Percentiles rank a stretch among this genome's conserved stretches.
Evolutionary conservation across 2,113 vertebrate genomes (phyloP).

Genomic region (Gobiocypris rarus): DNA sequence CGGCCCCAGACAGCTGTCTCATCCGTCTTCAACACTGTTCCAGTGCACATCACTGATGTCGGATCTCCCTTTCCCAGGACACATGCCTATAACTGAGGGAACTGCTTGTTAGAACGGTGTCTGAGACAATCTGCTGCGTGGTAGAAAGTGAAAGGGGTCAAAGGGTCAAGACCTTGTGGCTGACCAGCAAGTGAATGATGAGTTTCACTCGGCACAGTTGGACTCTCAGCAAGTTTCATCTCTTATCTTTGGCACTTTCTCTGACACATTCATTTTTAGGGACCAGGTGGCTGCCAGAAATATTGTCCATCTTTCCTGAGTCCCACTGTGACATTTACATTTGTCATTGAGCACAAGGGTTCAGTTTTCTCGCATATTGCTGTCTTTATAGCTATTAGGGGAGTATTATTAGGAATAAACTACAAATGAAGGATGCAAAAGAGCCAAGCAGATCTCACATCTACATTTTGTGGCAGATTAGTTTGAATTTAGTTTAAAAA

Average conservation of each 20-base stretch:
- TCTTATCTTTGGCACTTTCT: constrained; percentile 53
- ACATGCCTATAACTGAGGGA: neutral
- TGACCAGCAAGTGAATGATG: constrained; percentile 42
- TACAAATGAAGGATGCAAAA: neutral
- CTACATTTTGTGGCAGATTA: neutral
- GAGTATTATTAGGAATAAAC: neutral
- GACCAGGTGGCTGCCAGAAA: constrained; percentile 71
- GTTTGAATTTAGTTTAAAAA: neutral
- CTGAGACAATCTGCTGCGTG: constrained; percentile 56
- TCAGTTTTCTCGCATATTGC: neutral
- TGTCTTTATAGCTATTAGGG: neutral
- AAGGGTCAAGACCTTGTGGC: constrained; percentile 57
- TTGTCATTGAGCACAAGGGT: constrained; percentile 49
- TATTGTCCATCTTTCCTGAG: constrained; percentile 50
- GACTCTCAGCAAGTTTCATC: constrained; percentile 53
- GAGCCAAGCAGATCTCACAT: neutral
- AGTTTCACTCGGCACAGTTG: constrained; percentile 36
- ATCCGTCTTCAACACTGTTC: constrained; percentile 47
- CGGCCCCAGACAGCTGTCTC: constrained; percentile 59
- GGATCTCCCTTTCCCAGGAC: constrained; percentile 12
- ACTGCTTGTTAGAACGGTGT: neutral
- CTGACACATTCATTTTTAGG: constrained; percentile 54
- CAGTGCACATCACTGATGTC: neutral
- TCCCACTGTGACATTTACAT: neutral
- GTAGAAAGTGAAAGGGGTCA: constrained; percentile 61